Evolutionary conservation across 1,140 invertebrate genomes (phyloP).

Genomic region (Cataglyphis hispanica): DNA sequence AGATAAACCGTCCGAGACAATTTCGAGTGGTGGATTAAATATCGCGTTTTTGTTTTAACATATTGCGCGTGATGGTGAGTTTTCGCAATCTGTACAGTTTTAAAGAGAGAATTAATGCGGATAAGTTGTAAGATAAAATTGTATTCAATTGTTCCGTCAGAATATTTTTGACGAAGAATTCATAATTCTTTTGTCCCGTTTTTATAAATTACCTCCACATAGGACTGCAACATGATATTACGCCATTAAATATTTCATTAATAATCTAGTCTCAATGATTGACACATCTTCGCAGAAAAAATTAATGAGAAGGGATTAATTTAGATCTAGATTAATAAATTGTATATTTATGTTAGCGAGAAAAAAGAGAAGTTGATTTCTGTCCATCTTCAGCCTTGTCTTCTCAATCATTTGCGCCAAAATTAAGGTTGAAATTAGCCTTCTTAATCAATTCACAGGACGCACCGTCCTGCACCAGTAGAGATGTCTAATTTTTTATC

Average conservation of each 20-base stretch:
- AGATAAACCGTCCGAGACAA: background rate
- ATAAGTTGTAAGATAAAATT: background rate
- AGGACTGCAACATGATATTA: background rate
- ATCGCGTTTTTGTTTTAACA: background rate
- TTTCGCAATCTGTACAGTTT: background rate
- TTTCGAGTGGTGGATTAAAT: background rate
- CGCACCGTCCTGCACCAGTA: too few relatives aligned
- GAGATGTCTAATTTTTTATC: background rate
- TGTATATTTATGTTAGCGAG: background rate
- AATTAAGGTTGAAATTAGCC: slow-evolving; percentile 22
- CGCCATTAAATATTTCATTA: background rate
- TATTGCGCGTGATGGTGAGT: background rate
- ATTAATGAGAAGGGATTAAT: slow-evolving; percentile 1
- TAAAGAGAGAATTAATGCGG: background rate
- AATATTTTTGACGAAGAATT: background rate
- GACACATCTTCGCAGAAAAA: background rate
- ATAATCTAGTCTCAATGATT: slow-evolving; percentile 20
- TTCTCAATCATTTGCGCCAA: background rate
- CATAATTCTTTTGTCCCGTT: background rate
- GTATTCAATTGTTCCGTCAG: background rate
- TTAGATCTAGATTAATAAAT: slow-evolving; percentile 7
- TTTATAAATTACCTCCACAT: background rate
- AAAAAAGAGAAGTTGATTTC: background rate
- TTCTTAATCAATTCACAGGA: slow-evolving; percentile 1
- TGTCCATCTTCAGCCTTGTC: background rate